Conservation (phyloP, 2,888 invertebrate species). For the Nysson spinosus region DNA sequence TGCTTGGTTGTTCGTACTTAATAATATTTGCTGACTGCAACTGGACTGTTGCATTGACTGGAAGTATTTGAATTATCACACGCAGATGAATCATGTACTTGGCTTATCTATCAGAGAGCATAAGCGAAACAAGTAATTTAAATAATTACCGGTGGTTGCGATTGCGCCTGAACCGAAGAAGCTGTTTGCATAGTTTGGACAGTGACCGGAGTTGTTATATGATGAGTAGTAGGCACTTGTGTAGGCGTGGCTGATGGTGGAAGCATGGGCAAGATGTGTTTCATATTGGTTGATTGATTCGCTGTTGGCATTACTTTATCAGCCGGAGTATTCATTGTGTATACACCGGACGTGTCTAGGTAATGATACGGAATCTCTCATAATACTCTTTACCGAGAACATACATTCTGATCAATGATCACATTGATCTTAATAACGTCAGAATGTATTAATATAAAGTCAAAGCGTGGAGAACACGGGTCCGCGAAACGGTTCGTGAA, state of each 20-base stretch:
- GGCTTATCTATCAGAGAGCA: no score
- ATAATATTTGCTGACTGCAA: constrained; percentile 61
- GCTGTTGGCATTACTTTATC: constrained; percentile 72
- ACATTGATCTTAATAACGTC: no score
- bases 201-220: constrained; percentile 77
- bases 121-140: not conserved
- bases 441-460: no score
- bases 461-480: no score
- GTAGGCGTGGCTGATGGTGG: constrained; percentile 78
- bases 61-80: constrained; percentile 4
- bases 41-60: constrained; percentile 59
- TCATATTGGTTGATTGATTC: constrained; percentile 70
- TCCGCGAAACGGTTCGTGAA: no score
- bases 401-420: not conserved
- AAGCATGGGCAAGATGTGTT: constrained; percentile 79
- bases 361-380: constrained; percentile 44
- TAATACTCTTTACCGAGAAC: constrained; percentile 31
- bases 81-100: no score
- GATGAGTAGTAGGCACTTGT: constrained; percentile 73
- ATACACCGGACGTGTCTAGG: constrained; percentile 76
- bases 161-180: constrained; percentile 60
- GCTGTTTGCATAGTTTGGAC: constrained; percentile 76
- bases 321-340: constrained; percentile 78
- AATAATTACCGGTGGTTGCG: constrained; percentile 55
- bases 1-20: constrained; percentile 63